Percentiles rank a stretch among this genome's conserved stretches.
Conservation (phyloP, 2,113 vertebrate genomes). For the Setophaga coronata region DNA sequence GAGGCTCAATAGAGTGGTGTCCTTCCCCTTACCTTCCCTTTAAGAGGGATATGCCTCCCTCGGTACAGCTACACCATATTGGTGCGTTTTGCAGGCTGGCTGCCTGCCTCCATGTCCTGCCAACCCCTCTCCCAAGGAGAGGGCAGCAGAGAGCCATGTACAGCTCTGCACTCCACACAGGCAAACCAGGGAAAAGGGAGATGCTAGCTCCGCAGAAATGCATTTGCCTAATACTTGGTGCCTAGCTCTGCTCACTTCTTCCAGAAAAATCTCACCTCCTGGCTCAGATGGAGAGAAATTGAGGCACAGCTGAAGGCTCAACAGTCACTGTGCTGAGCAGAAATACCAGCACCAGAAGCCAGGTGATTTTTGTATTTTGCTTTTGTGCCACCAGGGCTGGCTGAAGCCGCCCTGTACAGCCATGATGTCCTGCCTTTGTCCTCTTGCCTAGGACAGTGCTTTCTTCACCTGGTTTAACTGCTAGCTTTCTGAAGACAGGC, state of each 20-base stretch:
- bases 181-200: background rate
- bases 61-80: accelerated
- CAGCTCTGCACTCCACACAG: accelerated
- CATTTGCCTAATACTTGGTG: background rate
- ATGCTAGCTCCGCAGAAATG: background rate
- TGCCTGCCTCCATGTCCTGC: background rate
- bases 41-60: background rate
- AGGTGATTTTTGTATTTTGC: background rate
- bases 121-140: background rate
- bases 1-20: background rate
- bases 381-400: background rate
- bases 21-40: background rate
- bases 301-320: background rate
- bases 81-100: background rate
- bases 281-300: background rate
- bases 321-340: background rate
- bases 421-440: background rate
- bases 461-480: background rate
- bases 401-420: background rate
- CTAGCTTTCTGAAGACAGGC: background rate
- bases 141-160: slow-evolving; percentile 31
- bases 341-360: background rate
- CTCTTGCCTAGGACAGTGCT: background rate
- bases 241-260: background rate
- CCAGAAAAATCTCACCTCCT: background rate